A percentile compares a stretch with the other conserved stretches of the same genome.
Evolutionary conservation across 2,888 invertebrate species (phyloP).

Genomic region (Amblyteles armatorius): DNA sequence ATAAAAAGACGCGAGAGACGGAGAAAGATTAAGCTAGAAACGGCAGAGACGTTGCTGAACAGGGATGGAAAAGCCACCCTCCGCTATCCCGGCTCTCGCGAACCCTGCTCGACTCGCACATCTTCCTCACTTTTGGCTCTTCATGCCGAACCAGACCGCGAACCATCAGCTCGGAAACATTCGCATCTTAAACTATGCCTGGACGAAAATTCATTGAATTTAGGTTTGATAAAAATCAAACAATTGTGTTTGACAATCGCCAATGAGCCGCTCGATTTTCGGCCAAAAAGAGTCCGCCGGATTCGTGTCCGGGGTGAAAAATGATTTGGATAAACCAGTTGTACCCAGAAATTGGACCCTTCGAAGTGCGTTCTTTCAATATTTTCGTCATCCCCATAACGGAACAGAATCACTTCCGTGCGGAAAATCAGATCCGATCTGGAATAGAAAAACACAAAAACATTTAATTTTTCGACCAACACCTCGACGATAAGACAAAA

Average conservation of each 20-base stretch:
- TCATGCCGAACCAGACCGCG: background rate
- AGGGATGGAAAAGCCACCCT: constrained; percentile 62
- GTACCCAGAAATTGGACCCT: too few species aligned
- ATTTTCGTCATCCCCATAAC: too few species aligned
- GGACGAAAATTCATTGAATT: background rate
- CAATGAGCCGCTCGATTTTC: too few species aligned
- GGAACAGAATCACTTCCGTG: too few species aligned
- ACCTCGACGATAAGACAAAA: background rate
- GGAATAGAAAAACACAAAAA: background rate
- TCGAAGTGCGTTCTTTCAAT: too few species aligned
- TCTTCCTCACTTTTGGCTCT: constrained; percentile 28
- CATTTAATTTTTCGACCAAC: background rate
- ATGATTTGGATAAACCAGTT: too few species aligned
- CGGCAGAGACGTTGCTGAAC: background rate
- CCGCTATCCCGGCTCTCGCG: constrained; percentile 31
- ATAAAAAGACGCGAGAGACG: constrained; percentile 49
- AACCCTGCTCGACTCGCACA: constrained; percentile 11
- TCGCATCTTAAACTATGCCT: background rate
- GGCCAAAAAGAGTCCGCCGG: too few species aligned
- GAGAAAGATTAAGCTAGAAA: constrained; percentile 24
- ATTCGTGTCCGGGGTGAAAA: too few species aligned
- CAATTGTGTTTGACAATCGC: too few species aligned
- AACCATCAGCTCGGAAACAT: background rate
- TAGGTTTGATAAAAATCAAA: background rate
- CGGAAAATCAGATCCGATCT: too few species aligned